phyloP scores from a whole-genome alignment of 2,888 invertebrate genomes.

The Melieria omissa region DNA sequence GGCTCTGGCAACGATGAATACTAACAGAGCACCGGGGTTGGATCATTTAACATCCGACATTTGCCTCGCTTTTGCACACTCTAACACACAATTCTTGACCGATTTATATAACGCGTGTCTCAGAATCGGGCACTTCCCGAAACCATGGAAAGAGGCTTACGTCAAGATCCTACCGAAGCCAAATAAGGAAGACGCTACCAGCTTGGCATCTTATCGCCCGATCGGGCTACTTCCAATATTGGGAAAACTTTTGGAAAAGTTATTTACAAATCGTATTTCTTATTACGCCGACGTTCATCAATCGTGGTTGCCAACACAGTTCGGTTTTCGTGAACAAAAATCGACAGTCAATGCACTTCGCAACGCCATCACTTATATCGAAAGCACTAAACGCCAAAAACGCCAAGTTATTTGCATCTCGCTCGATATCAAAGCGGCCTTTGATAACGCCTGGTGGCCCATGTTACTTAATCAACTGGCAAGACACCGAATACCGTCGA shows the following conservation, averaged over 20 bases:
- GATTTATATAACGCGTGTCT: neutral
- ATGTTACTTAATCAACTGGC: neutral
- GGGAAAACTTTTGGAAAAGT: too few relatives aligned
- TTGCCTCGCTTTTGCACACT: neutral
- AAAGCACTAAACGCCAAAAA: neutral
- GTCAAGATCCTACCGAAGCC: too few relatives aligned
- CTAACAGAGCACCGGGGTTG: neutral
- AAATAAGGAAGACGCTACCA: too few relatives aligned
- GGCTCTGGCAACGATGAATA: neutral
- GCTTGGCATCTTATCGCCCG: too few relatives aligned
- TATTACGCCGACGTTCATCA: neutral
- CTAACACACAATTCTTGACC: neutral
- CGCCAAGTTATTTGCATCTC: conserved; percentile 3
- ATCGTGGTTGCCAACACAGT: neutral
- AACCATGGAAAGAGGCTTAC: neutral
- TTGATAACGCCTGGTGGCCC: conserved; percentile 21
- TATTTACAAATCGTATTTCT: neutral
- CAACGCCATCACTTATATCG: neutral
- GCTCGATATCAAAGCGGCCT: conserved; percentile 12
- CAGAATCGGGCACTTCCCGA: neutral
- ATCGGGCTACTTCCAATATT: too few relatives aligned
- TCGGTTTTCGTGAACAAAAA: neutral
- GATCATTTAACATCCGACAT: neutral
- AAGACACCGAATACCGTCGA: neutral
- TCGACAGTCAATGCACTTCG: neutral